Base-by-base conservation (phyloP, 1,140 invertebrate species). In the Saccostrea cuccullata region DNA sequence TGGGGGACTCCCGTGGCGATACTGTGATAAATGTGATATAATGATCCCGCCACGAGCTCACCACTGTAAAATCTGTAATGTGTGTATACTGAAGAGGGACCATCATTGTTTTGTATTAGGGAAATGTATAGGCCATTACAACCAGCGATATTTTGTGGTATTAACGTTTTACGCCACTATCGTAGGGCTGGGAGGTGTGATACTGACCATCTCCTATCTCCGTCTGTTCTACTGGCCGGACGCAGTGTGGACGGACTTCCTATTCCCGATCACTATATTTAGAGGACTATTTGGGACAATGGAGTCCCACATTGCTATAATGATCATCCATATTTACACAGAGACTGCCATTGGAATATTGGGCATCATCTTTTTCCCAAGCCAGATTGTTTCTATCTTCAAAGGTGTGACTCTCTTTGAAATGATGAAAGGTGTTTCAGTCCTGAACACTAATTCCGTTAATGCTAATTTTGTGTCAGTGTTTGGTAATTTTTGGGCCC, bases 41-140 rank as follows among this genome's bases (percentile, higher is more conserved):
- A n/a, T n/a, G 17, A 90, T 85, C 2, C 94, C 94, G 1, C 91
- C 92, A 2, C 88, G 94, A 30, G 90, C 98, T 4, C 98, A 98
- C 96, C 98, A 99, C 93, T 99, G 98, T 93, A 95, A 96, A 82
- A 96, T 95, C 56, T 99, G 98, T 92, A 94, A 96, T 26, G 94
- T 93, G 8, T 99, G 98, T 93, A 97, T 99, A 77, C 93, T 99
- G 9, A 98, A 98, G 94, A 96, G 98, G 90, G 98, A 99, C 94
- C 98, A 99, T 95, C 98, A 99, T 94, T 99, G 98, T 93, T 97
- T 97, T 73, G 99, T 99, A 94, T 97, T 97, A 30, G 97, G 97
- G 17, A 97, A 97, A 92, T 99, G 98, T 94, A 96, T 99, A 36
- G 98, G 98, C 0, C 97, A 98, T 93, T 96, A 96, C 85, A 99